These are phyloP conservation scores for Hirtodrosophila cameraria DNA, from an alignment of 2,888 invertebrate genomes.

Conservation along the genomic window DNA sequence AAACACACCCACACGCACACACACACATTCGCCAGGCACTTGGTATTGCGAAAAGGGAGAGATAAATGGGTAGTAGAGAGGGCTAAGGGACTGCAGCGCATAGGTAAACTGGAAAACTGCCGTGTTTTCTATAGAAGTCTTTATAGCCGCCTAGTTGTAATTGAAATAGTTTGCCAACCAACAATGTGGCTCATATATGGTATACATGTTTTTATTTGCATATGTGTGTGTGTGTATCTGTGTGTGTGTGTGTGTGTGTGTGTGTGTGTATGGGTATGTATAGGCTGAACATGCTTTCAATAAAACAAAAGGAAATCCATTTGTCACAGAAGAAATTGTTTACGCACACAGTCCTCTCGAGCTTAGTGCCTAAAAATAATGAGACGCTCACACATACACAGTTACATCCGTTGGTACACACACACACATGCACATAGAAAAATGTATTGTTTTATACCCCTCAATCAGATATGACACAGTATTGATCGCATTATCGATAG, in stretches of 20 bases:
- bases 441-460: too few relatives aligned
- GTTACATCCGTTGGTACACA: background rate
- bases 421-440: background rate
- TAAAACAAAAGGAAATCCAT: conserved; percentile 76
- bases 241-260: conserved; percentile 12
- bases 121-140: conserved; percentile 9
- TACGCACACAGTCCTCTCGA: conserved; percentile 35
- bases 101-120: conserved; percentile 35
- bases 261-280: conserved; percentile 6
- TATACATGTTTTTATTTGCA: conserved; percentile 8
- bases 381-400: conserved; percentile 33
- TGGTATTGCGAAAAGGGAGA: conserved; percentile 36
- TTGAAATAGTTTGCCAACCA: conserved; percentile 72
- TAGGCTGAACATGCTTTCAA: conserved; percentile 61
- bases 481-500: background rate
- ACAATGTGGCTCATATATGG: conserved; percentile 33
- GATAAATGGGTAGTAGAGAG: background rate
- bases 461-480: too few relatives aligned
- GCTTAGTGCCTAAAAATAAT: conserved; percentile 48
- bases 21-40: conserved; percentile 23
- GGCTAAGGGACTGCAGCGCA: conserved; percentile 7
- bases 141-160: conserved; percentile 54
- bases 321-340: conserved; percentile 70
- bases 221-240: conserved; percentile 8
- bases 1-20: conserved; percentile 4